A percentile compares a stretch with the other conserved stretches of the same genome.
phyloP scores from a whole-genome alignment of 1,140 invertebrate genomes.

The Magallana ariakensis region DNA sequence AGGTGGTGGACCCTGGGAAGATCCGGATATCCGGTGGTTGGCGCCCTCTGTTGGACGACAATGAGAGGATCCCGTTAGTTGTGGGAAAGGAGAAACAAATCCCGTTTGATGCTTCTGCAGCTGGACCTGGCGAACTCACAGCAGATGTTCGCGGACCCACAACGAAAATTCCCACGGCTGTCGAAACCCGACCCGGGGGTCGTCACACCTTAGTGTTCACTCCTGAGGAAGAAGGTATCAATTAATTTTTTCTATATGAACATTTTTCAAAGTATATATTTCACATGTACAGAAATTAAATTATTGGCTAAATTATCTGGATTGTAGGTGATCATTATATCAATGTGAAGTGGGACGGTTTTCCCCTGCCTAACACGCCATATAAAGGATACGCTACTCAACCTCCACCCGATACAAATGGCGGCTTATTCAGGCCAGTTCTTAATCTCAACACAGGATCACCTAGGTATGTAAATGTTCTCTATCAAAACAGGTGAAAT shows the following conservation, averaged over 20 bases:
- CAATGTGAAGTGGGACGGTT: constrained; percentile 82
- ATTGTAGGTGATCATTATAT: constrained; percentile 81
- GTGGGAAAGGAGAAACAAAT: constrained; percentile 83
- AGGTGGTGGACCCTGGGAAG: constrained; percentile 85
- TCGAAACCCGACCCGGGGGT: constrained; percentile 70
- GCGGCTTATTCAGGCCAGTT: background rate
- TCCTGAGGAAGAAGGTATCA: constrained; percentile 73
- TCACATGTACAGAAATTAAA: background rate
- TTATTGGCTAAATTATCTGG: background rate
- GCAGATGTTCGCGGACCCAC: constrained; percentile 86
- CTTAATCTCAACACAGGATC: constrained; percentile 41
- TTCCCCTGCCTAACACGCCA: constrained; percentile 81
- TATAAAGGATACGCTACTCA: constrained; percentile 71
- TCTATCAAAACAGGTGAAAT: too few relatives aligned
- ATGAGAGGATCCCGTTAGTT: constrained; percentile 86
- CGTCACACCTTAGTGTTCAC: constrained; percentile 74
- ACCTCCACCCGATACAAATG: constrained; percentile 45
- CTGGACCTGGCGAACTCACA: constrained; percentile 85
- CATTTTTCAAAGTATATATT: background rate
- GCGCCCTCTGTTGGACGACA: constrained; percentile 86
- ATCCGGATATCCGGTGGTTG: constrained; percentile 83
- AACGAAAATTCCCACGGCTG: constrained; percentile 80
- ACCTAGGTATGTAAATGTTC: constrained; percentile 36
- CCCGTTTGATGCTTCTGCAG: constrained; percentile 84
- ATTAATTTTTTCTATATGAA: too few relatives aligned